Percentiles rank a stretch among this genome's conserved stretches.
phyloP scores from a whole-genome alignment of 2,797 vertebrate species.

The Aldrovandia affinis region DNA sequence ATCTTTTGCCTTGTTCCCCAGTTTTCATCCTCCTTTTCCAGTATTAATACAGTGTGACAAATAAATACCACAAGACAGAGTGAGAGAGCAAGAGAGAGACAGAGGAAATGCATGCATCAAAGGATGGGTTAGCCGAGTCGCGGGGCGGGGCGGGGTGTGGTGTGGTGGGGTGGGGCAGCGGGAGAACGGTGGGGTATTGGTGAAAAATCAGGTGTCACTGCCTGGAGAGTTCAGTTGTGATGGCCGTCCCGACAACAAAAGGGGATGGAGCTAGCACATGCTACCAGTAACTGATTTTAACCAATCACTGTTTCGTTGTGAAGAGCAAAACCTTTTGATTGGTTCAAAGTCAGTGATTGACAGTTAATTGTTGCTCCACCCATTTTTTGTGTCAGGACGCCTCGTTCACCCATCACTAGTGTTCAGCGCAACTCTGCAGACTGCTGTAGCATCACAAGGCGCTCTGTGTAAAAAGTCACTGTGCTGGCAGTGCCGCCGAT shows the following conservation, averaged over 20 bases:
- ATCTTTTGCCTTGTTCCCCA: conserved; percentile 57
- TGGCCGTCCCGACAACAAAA: too few species aligned
- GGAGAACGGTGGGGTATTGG: conserved; percentile 5
- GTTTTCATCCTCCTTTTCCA: conserved; percentile 62
- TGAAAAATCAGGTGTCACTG: neutral
- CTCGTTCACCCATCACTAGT: neutral
- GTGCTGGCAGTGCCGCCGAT: neutral
- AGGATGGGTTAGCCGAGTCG: conserved; percentile 28
- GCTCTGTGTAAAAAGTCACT: neutral
- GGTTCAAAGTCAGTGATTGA: too few species aligned
- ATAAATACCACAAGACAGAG: conserved; percentile 60
- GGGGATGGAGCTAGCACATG: too few species aligned
- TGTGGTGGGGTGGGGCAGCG: conserved; percentile 2
- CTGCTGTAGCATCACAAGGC: neutral
- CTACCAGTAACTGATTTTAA: too few species aligned
- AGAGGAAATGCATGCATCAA: conserved; percentile 30
- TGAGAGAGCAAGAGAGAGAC: conserved; percentile 38
- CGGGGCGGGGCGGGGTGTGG: conserved; percentile 15
- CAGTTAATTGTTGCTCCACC: too few species aligned
- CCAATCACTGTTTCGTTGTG: too few species aligned
- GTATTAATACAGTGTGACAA: conserved; percentile 71
- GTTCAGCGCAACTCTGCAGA: neutral
- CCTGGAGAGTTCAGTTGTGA: too few species aligned
- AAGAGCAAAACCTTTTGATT: too few species aligned
- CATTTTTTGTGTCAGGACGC: too few species aligned